Conservation (phyloP, 1,140 invertebrate genomes). For the Mycetomoellerius zeteki region DNA sequence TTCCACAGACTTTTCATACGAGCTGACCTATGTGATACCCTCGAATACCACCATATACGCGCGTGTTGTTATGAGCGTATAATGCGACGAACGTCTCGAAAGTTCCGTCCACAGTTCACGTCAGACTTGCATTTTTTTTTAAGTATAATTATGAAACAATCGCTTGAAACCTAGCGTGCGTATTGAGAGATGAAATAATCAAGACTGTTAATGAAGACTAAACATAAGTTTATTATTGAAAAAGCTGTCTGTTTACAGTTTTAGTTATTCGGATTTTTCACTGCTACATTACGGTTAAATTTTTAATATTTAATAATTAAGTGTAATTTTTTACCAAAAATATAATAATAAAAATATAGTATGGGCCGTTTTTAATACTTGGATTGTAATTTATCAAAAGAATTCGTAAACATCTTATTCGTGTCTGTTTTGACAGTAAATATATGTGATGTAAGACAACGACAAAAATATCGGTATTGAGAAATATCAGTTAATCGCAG, state of each 20-base stretch:
- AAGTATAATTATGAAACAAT: neutral
- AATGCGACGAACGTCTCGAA: neutral
- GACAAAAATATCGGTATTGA: neutral
- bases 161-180: neutral
- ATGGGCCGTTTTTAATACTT: neutral
- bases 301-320: too few species aligned
- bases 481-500: conserved; percentile 8
- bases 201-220: neutral
- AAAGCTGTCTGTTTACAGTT: neutral
- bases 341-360: neutral
- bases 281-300: neutral
- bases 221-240: neutral
- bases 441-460: neutral
- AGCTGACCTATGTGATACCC: conserved; percentile 75
- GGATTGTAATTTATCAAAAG: neutral
- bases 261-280: neutral
- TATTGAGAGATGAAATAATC: neutral
- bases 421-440: neutral
- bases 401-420: neutral
- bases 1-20: conserved; percentile 61
- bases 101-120: conserved; percentile 14
- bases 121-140: neutral
- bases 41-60: conserved; percentile 59
- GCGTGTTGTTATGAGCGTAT: neutral
- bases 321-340: neutral